Conservation (phyloP, 1,140 invertebrate species). For the Ceratina calcarata region DNA sequence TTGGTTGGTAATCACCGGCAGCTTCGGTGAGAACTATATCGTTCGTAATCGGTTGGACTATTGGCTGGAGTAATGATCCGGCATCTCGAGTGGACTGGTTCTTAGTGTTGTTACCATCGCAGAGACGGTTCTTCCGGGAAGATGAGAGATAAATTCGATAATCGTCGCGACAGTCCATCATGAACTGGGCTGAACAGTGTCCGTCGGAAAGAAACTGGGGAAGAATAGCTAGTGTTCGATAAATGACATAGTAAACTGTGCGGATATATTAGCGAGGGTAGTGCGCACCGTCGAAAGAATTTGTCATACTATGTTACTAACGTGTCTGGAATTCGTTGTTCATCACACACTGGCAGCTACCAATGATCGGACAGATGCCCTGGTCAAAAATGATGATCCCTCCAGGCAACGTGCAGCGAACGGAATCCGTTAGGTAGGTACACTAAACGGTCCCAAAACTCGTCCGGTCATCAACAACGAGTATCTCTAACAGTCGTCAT, state of each 20-base stretch:
- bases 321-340: background rate
- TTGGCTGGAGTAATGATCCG: constrained; percentile 26
- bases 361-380: constrained; percentile 1
- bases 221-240: constrained; percentile 14
- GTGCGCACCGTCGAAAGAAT: background rate
- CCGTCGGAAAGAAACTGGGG: constrained; percentile 34
- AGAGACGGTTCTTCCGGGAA: background rate
- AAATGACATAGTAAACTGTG: background rate
- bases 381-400: background rate
- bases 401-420: constrained; percentile 8
- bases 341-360: background rate
- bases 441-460: background rate
- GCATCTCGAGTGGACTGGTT: background rate
- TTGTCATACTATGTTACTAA: background rate
- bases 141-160: constrained; percentile 4
- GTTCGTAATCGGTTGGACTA: background rate
- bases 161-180: background rate
- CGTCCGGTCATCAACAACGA: background rate
- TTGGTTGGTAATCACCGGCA: background rate
- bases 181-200: constrained; percentile 39
- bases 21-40: background rate
- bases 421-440: constrained; percentile 37
- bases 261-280: background rate
- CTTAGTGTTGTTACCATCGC: background rate
- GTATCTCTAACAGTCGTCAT: background rate